Evolutionary conservation across 2,888 invertebrate species (phyloP).

Genomic region (Orthosia gracilis): DNA sequence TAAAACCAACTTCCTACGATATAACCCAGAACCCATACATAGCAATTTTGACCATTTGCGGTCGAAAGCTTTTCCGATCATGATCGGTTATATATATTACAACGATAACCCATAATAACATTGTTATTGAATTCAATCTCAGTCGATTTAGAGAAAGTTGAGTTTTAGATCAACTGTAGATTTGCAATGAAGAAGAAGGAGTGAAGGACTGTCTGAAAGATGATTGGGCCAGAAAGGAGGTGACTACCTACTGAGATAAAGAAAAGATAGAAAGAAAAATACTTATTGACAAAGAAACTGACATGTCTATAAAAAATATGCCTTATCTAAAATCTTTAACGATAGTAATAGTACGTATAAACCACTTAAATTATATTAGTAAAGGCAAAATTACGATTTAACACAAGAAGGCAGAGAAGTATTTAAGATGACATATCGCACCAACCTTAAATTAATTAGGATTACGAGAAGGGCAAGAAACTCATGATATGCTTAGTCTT

Average conservation of each 20-base stretch:
- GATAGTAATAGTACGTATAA: too few species aligned
- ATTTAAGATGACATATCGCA: too few species aligned
- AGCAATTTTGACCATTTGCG: conserved; percentile 38
- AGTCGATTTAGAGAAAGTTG: conserved; percentile 29
- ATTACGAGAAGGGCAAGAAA: too few species aligned
- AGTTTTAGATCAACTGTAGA: background rate
- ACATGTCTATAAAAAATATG: too few species aligned
- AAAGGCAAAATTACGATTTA: too few species aligned
- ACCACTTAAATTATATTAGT: too few species aligned
- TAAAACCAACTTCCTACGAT: conserved; percentile 30
- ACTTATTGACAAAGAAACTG: too few species aligned
- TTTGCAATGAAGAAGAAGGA: background rate
- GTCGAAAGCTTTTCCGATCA: conserved; percentile 46
- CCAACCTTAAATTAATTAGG: too few species aligned
- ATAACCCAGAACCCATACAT: conserved; percentile 27
- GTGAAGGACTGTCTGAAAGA: background rate
- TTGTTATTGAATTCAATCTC: conserved; percentile 28
- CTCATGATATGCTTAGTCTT: too few species aligned
- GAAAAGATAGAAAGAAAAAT: too few species aligned
- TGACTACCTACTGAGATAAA: background rate
- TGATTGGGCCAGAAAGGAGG: background rate
- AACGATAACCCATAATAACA: conserved; percentile 4
- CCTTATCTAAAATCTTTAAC: too few species aligned
- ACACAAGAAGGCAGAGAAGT: too few species aligned
- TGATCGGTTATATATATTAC: conserved; percentile 10